Base-by-base conservation (phyloP, 2,113 vertebrate genomes). In the Seriola rivoliana region DNA sequence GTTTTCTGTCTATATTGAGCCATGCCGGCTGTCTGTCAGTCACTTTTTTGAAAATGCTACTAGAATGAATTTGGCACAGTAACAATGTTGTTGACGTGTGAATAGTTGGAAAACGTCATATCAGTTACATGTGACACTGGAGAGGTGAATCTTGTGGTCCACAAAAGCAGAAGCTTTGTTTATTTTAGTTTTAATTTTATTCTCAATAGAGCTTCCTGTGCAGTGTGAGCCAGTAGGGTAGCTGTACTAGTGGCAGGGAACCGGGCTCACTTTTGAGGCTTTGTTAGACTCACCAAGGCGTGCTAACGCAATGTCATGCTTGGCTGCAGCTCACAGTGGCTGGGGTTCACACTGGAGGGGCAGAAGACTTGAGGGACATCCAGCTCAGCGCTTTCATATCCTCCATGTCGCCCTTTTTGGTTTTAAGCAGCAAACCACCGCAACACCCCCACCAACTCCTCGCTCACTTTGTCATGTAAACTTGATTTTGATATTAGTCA, bases 231-330 rank as follows among this genome's bases (percentile, higher is more conserved):
- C 21, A 32, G 60, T 2, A 38, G 38, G 17, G 67, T 40, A 38
- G 76, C 57, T 55, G 25, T 50, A 68, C 81, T 74, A 62, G 71
- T 92, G 81, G 80, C 74, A 71, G 73, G 29, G 58, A 87, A 87
- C 78, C 55, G 72, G 71, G 81, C 82, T 86, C 75, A 65, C 83
- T 91, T 93, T 85, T 84, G 86, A 90, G 87, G 76, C 92, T 89
- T 90, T 92, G 92, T 93, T 90, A 59, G 72, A 86, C 7, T 70
- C 88, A 90, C 85, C 75, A 93, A 92, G 84, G 90, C 92, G 70
- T 91, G 77, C 81, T 94, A 91, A 94, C 71, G 58, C 73, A 87
- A 94, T 94, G 91, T 90, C 90, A 93, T 57, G 92, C 90, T 90
- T 87, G 87, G 78, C 84, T 93, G 91, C 82, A 64, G 78, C 69